Base-by-base conservation (phyloP, 2,888 invertebrate genomes). In the Oligia strigilis region DNA sequence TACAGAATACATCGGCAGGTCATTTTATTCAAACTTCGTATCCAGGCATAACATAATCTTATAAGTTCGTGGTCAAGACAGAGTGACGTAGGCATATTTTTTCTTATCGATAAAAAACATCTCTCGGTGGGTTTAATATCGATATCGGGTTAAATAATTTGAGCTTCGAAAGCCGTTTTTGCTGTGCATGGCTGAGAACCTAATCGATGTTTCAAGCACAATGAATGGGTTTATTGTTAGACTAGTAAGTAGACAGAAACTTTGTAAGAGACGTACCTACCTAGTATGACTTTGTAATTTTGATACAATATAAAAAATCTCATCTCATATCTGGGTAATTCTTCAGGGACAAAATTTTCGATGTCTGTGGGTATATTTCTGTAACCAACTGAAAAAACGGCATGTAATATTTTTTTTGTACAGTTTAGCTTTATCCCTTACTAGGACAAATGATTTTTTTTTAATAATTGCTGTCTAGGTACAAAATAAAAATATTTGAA, bases 91-190 rank as follows among this genome's bases (percentile, higher is more conserved):
- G 92, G 92, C 95, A 92, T 86, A 92, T 95, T 94, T 95, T 85
- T 93, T 92, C 75, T 91, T 93, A 95, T 95, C 94, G 93, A 94
- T 92, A 91, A 94, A 93, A 93, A 93, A 94, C 87, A 90, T 90
- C 90, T 93, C 92, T 93, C 92, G 90, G 88, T 89, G 89, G 90
- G 91, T 92, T 93, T 94, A 92, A 94, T 95, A 95, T 95, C 95
- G 94, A 94, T 95, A 94, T 94, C 94, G 92, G 92, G 91, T 93
- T 93, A 91, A 94, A 94, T 95, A 93, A 94, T 93, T 93, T 92
- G 87, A 92, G 93, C 90, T 93, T 93, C 93, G 91, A 92, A 91
- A 92, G 87, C 76, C 77, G 88, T 93, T 94, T 95, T 94, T 94
- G 91, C 92, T 89, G 82, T 87, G 86, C 86, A 86, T 82, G 84